Evolutionary conservation across 2,113 vertebrate species (phyloP).

Genomic region (Tachycineta bicolor): DNA sequence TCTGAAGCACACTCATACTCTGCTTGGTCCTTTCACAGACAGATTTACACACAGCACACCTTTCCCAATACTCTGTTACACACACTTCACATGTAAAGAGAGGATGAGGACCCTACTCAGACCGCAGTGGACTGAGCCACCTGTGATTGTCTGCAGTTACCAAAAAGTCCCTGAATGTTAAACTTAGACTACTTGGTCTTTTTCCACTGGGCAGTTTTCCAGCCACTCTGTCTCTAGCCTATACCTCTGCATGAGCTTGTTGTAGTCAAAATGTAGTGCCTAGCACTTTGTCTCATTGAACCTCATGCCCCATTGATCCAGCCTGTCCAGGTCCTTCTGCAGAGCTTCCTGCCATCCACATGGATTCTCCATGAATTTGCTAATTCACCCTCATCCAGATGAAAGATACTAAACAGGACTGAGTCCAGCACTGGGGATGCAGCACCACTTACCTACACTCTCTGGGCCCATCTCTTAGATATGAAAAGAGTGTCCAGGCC

Average conservation of each 20-base stretch:
- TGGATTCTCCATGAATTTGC: background rate
- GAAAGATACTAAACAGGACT: background rate
- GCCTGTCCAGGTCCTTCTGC: background rate
- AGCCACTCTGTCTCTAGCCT: background rate
- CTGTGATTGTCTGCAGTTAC: background rate
- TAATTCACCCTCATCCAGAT: background rate
- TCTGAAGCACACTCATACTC: background rate
- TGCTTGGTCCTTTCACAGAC: background rate
- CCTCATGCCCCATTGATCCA: too few species aligned
- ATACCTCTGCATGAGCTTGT: background rate
- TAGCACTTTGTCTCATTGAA: background rate
- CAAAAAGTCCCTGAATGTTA: background rate
- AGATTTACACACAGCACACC: fast-evolving
- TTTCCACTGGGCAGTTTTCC: background rate
- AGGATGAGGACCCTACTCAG: background rate
- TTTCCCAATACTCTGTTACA: background rate
- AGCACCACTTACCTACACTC: background rate
- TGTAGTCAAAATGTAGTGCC: too few species aligned
- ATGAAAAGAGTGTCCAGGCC: background rate
- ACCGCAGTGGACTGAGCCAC: background rate
- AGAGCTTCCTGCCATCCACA: background rate
- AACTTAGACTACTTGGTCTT: background rate
- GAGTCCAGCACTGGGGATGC: too few species aligned
- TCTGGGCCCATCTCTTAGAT: background rate
- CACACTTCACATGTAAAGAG: fast-evolving